A percentile compares a stretch with the other conserved stretches of the same genome.
phyloP scores from a whole-genome alignment of 2,797 vertebrate species.

The Argentina silus region DNA sequence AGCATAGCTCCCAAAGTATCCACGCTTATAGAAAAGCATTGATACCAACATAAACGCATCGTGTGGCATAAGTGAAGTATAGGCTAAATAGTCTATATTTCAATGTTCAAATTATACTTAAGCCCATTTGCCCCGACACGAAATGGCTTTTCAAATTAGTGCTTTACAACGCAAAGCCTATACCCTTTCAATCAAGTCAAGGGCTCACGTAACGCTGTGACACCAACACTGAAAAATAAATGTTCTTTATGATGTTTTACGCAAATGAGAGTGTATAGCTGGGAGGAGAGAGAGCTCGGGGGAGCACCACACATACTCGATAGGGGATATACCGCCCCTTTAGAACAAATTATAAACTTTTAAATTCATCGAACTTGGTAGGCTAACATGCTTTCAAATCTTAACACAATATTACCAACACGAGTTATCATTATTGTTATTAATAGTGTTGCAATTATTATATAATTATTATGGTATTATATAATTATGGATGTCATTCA shows the following conservation, averaged over 20 bases:
- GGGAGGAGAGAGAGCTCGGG: neutral
- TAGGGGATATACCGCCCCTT: conserved; percentile 36
- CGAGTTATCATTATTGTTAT: neutral
- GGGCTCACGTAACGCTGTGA: conserved; percentile 10
- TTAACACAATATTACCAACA: neutral
- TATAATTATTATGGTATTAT: too few species aligned
- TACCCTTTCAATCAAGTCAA: conserved; percentile 1
- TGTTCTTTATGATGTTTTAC: conserved; percentile 9
- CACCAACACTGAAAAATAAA: conserved; percentile 17
- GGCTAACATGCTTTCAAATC: neutral
- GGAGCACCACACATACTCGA: conserved; percentile 13
- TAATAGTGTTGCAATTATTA: neutral
- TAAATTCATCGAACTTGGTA: conserved; percentile 19
- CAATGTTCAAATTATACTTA: conserved; percentile 7
- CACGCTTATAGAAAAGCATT: conserved; percentile 8
- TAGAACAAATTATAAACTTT: conserved; percentile 38
- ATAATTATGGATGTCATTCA: too few species aligned
- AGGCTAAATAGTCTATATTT: neutral
- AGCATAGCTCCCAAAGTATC: conserved; percentile 49
- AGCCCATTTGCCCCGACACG: conserved; percentile 29
- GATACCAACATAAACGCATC: neutral
- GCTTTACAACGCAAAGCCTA: conserved; percentile 16
- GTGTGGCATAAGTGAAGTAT: neutral
- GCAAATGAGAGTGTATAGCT: conserved; percentile 9
- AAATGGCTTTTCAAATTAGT: conserved; percentile 31